These are phyloP conservation scores for Sarcophaga peregrina DNA, from an alignment of 1,140 invertebrate genomes.

Conservation along the genomic window DNA sequence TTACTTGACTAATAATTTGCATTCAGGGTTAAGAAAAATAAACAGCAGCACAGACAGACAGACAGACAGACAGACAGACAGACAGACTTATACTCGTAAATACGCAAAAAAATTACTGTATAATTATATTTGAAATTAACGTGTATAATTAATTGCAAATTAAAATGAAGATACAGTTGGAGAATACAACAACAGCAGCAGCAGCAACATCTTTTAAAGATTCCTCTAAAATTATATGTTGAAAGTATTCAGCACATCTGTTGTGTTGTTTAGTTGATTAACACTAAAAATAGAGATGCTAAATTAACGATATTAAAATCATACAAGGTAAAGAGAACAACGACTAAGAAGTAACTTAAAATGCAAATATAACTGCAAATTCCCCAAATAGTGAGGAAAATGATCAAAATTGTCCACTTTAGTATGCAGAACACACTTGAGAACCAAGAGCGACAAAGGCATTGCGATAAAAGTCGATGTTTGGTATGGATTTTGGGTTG, in stretches of 20 bases:
- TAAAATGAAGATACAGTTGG: neutral
- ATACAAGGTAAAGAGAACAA: too few relatives aligned
- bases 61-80: too few relatives aligned
- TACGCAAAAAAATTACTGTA: conserved; percentile 7
- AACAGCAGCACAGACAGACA: too few relatives aligned
- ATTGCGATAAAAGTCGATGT: too few relatives aligned
- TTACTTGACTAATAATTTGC: neutral
- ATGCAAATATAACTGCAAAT: neutral
- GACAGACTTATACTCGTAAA: neutral
- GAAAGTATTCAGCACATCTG: neutral
- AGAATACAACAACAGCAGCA: neutral
- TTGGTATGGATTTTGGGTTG: too few relatives aligned
- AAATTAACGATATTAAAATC: too few relatives aligned
- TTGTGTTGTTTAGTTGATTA: neutral
- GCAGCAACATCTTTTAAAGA: neutral
- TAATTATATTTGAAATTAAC: conserved; percentile 10
- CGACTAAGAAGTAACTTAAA: neutral
- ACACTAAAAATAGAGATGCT: neutral
- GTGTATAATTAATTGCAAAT: conserved; percentile 1
- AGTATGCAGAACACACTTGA: too few relatives aligned
- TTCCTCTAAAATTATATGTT: neutral
- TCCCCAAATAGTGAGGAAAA: too few relatives aligned
- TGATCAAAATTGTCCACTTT: too few relatives aligned
- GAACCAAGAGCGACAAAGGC: too few relatives aligned
- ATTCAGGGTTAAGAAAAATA: neutral